Evolutionary conservation across 2,797 vertebrate species (phyloP).

Genomic region (Tokudaia muenninki): DNA sequence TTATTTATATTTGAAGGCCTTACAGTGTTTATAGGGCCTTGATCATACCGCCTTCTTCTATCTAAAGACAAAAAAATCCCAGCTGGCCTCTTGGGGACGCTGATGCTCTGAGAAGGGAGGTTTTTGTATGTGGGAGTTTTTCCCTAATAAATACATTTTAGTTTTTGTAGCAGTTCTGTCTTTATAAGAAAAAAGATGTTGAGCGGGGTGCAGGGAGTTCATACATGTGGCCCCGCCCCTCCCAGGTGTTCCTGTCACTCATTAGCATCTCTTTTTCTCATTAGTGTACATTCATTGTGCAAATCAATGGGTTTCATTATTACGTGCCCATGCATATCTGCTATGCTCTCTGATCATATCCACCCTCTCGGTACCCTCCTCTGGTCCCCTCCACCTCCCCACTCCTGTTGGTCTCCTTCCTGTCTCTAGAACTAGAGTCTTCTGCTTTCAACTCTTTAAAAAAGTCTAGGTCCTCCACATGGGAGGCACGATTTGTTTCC

Average conservation of each 20-base stretch:
- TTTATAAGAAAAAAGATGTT: not conserved
- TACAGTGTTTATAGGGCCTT: not conserved
- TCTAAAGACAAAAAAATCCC: constrained; percentile 8
- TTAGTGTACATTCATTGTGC: not conserved
- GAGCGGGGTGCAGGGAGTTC: not conserved
- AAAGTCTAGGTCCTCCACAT: not conserved
- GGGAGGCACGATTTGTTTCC: not conserved
- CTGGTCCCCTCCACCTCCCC: too few relatives aligned
- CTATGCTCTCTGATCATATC: not conserved
- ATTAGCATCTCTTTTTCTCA: not conserved
- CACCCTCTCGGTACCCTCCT: not conserved
- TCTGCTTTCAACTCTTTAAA: not conserved
- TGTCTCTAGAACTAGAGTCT: not conserved
- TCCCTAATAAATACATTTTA: not conserved
- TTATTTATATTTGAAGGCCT: not conserved
- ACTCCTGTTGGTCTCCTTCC: not conserved
- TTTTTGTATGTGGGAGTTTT: not conserved
- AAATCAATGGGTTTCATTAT: not conserved
- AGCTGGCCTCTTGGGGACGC: not conserved
- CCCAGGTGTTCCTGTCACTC: not conserved
- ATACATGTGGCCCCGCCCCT: not conserved
- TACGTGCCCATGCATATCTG: not conserved
- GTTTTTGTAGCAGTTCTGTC: not conserved
- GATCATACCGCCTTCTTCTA: constrained; percentile 13
- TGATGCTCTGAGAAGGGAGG: not conserved